Base-by-base conservation (phyloP, 2,888 invertebrate species). In the Sphaerophoria taeniata region DNA sequence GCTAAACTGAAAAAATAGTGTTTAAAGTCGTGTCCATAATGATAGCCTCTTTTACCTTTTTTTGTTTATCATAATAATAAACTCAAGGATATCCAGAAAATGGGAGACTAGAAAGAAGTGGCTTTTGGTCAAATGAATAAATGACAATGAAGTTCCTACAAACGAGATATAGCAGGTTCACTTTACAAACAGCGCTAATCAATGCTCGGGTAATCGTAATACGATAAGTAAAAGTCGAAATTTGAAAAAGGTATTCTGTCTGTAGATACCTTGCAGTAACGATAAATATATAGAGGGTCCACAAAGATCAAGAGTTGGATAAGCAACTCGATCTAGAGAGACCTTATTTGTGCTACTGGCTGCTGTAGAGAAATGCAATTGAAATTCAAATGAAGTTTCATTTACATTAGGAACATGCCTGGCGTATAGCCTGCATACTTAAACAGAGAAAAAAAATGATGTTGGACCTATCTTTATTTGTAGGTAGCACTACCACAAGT, bases 321-420 rank as follows among this genome's bases (percentile, higher is more conserved):
- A 77, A 72, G 82, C 82, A 82, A 81, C 76, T 75, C 63, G 2
- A 24, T 24, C 2, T 24, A 36, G n/a, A n/a, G 67, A 77, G 77
- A 65, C 51, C 67, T 67, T 60, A 82, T 82, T 6, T 3, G 2
- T 9, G 39, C 39, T 9, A 24, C 24, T 24, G 24, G 24, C 24
- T 43, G 3, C 6, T 7, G 24, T 24, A 24, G 24, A 3, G 31
- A 53, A 73, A 82, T 82, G 77, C 77, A 77, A 82, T 82, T 82
- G 77, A 82, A 77, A 82, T 82, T 82, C 82, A 82, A 82, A 82
- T 82, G 69, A 77, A 77, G 77, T 82, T 77, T 77, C 61, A 82
- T 82, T 67, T 69, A 77, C 82, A 82, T 77, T 82, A 72, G 72
- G 69, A 73, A 82, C 77, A 82, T 77, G 77, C 53, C 77, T 65